These are phyloP conservation scores for Eulemur mongoz DNA, from an alignment of 2,797 vertebrate species.

Conservation along the genomic window DNA sequence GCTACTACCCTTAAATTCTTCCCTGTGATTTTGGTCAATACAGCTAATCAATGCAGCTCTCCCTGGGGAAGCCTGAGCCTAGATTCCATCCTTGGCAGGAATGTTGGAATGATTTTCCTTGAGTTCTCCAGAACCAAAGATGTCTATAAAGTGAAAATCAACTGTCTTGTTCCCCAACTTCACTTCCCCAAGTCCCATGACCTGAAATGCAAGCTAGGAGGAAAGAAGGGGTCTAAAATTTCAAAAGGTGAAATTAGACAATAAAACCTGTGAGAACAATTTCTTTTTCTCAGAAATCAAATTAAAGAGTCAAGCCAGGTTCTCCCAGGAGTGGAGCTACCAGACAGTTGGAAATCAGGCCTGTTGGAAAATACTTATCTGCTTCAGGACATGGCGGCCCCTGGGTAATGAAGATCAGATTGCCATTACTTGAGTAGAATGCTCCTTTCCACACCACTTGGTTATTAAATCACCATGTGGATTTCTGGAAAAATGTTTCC, in stretches of 20 bases:
- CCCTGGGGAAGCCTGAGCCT: background rate
- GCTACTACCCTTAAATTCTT: background rate
- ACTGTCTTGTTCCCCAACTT: background rate
- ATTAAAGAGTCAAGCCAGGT: background rate
- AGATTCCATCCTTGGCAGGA: accelerated
- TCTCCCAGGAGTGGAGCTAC: background rate
- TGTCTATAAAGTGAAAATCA: background rate
- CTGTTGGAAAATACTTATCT: background rate
- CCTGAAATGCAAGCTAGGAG: background rate
- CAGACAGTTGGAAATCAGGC: background rate
- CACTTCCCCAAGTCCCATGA: background rate
- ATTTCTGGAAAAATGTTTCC: background rate
- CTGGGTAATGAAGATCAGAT: background rate
- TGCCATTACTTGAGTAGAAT: background rate
- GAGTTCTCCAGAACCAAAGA: background rate
- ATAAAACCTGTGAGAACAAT: background rate
- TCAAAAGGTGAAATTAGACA: background rate
- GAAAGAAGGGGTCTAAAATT: background rate
- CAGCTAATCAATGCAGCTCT: background rate
- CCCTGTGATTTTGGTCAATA: background rate
- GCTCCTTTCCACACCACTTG: background rate
- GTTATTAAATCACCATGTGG: background rate
- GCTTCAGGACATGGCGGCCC: background rate
- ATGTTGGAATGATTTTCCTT: background rate
- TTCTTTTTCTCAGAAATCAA: background rate